Base-by-base conservation (phyloP, 2,797 vertebrate genomes). In the Threskiornis aethiopicus region DNA sequence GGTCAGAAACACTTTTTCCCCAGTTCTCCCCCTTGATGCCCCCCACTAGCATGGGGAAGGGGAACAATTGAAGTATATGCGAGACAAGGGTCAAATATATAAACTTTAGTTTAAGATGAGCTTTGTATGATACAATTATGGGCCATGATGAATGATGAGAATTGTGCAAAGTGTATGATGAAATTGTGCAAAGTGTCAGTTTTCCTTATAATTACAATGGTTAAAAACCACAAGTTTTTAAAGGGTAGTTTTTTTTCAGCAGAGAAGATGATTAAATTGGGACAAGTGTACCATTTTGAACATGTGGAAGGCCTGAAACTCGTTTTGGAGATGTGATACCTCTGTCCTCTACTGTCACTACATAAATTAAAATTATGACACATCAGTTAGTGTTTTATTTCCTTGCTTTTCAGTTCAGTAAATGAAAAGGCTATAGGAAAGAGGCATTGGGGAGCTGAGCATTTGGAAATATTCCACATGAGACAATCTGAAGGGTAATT, bases 181-280 rank as follows among this genome's bases (percentile, higher is more conserved):
- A 67, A 58, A 28, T 37, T n/a, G 19, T 62, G 35, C 22, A 17
- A 42, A 69, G 7, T 64, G 6, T 51, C 39, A 46, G 4, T 51
- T 88, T 77, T 41, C 18, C 28, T 59, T 52, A 28, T 25, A 57
- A 62, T 55, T 35, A 33, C 26, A 51, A 14, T 64, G 15, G 5
- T 59, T 85, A 22, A 57, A 71, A 89, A 52, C 0, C 0, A 8
- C 4, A 22, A 0, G 18, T 33, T 24, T 71, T 55, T 62, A 52
- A 67, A 80, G 7, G 3, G 1, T 42, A 9, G 16, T 14, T 0
- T n/a, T 81, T 77, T 87, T 73, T 49, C 15, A 67, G 11, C 19
- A 31, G 61, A 58, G 11, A 16, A 6, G 28, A n/a, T 6, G 20
- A 46, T 73, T 71, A 49, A 47, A 35, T 25, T 81, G 52, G 29